Evolutionary conservation across 2,113 vertebrate species (phyloP), one percentile per base, ranked within the genome.

Genomic region (Muscicapa adusta): DNA sequence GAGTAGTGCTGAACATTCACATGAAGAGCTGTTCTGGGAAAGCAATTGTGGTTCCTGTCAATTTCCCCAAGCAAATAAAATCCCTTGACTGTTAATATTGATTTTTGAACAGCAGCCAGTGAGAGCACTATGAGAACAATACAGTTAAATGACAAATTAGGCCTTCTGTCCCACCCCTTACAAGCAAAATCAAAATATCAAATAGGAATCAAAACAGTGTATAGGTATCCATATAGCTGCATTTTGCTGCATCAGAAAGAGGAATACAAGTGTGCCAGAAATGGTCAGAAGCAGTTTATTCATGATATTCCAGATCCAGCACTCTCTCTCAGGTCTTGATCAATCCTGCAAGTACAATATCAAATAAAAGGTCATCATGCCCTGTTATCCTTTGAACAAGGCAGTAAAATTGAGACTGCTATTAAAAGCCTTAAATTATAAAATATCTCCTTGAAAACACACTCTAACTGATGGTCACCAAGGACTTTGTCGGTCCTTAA

Each of bases 401-500:
- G 48, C 58, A 57, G 28, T 62, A 94, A 93, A 85, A 94, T 33
- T 10, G 12, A 57, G 23, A 48, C 33, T 51, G 38, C 48, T 86
- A 57, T 84, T 93, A 89, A 92, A 95, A 75, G 38, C 10, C 61
- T 57, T 56, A 68, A 81, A 78, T 73, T 63, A 86, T 76, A 88
- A 91, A 89, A 81, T 45, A 60, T 36, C 63, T 74, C 79, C 93
- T 95, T 91, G 72, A 88, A 89, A 92, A 95, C 38, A 78, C 40
- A 66, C 34, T 81, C 85, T 95, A 75, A 56, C 68, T 95, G 77
- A 89, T 91, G 80, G 53, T 84, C 86, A 77, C 70, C 82, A 56
- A 79, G 79, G 93, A 90, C 47, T 94, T 77, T 61, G 56, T 82
- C 72, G 88, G 75, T 90, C 84, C 61, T 85, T 96, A 96, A 94